phyloP scores from a whole-genome alignment of 2,113 vertebrate genomes.

The Orcinus orca region DNA sequence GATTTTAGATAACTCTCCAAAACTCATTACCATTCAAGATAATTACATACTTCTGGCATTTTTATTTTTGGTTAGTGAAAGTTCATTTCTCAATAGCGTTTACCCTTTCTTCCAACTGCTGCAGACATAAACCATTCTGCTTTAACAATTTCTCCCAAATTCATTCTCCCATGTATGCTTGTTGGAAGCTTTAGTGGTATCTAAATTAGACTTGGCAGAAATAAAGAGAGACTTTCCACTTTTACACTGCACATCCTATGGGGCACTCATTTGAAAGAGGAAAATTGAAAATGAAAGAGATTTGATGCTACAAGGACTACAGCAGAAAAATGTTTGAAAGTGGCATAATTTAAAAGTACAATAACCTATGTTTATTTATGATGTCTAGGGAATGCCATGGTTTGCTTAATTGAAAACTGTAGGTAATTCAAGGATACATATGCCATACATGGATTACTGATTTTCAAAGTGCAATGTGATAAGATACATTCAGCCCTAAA shows the following conservation, averaged over 20 bases:
- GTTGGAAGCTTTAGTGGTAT: neutral
- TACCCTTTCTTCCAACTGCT: neutral
- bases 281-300: slow-evolving; percentile 61
- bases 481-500: slow-evolving; percentile 23
- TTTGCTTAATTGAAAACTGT: slow-evolving; percentile 40
- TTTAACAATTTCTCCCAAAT: neutral
- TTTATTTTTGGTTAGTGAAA: neutral
- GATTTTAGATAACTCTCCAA: slow-evolving; percentile 48
- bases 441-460: neutral
- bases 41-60: neutral
- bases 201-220: slow-evolving; percentile 46
- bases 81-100: neutral
- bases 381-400: slow-evolving; percentile 18
- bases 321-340: slow-evolving; percentile 30
- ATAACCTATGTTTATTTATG: slow-evolving; percentile 50
- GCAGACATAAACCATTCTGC: neutral
- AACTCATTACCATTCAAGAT: slow-evolving; percentile 47
- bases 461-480: slow-evolving; percentile 38
- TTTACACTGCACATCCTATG: neutral
- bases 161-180: neutral
- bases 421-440: slow-evolving; percentile 45
- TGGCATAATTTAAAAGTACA: slow-evolving; percentile 31
- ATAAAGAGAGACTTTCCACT: neutral
- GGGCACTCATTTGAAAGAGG: neutral
- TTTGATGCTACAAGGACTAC: slow-evolving; percentile 22